Evolutionary conservation across 2,113 vertebrate genomes (phyloP).

Genomic region (Dunckerocampus dactyliophorus): DNA sequence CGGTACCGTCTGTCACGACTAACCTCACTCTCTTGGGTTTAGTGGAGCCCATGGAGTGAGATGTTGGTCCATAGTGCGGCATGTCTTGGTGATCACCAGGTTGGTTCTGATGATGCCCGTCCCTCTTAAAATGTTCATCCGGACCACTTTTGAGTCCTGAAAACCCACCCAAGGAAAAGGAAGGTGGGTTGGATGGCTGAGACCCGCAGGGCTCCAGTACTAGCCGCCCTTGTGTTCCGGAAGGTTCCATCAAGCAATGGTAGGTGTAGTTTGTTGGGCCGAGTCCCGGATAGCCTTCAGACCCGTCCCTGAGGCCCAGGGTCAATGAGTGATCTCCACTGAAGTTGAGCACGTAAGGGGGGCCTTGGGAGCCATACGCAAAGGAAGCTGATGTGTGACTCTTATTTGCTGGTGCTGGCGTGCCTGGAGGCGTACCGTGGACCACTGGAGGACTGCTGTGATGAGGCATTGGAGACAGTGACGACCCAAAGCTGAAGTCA

Average conservation of each 20-base stretch:
- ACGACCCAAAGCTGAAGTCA: slow-evolving; percentile 62
- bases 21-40: slow-evolving; percentile 76
- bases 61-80: slow-evolving; percentile 58
- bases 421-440: slow-evolving; percentile 52
- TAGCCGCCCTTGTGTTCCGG: slow-evolving; percentile 74
- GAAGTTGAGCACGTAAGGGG: slow-evolving; percentile 75
- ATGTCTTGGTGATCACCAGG: slow-evolving; percentile 55
- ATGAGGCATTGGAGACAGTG: slow-evolving; percentile 61
- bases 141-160: slow-evolving; percentile 58
- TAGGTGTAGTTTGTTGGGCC: slow-evolving; percentile 75
- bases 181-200: slow-evolving; percentile 47
- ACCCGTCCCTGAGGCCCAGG: slow-evolving; percentile 70
- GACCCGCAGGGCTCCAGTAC: slow-evolving; percentile 72
- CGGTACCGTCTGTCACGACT: slow-evolving; percentile 75
- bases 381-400: slow-evolving; percentile 53
- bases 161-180: slow-evolving; percentile 62
- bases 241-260: slow-evolving; percentile 79
- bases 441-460: slow-evolving; percentile 60
- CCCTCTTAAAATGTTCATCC: slow-evolving; percentile 63
- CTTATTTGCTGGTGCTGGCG: slow-evolving; percentile 60
- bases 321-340: slow-evolving; percentile 76
- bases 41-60: slow-evolving; percentile 67
- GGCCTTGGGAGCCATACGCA: slow-evolving; percentile 60
- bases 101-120: slow-evolving; percentile 63
- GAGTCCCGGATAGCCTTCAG: slow-evolving; percentile 65